A percentile compares a stretch with the other conserved stretches of the same genome.
Evolutionary conservation across 2,797 vertebrate genomes (phyloP).

Genomic region (Thaleichthys pacificus): DNA sequence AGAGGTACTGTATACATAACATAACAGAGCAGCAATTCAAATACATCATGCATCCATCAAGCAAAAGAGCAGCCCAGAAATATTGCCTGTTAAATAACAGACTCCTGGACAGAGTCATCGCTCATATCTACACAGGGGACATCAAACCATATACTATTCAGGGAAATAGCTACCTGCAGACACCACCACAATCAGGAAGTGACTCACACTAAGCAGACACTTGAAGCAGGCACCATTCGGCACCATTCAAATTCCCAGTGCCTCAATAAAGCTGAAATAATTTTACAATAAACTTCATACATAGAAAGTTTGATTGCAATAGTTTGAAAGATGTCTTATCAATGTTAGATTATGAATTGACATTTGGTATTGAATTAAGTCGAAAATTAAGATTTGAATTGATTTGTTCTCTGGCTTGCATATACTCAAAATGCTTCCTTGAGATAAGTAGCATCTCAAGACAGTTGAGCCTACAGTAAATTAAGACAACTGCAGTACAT

Average conservation of each 20-base stretch:
- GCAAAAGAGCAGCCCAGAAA: conserved; percentile 46
- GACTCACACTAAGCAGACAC: conserved; percentile 30
- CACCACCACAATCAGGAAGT: conserved; percentile 27
- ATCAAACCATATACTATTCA: no score
- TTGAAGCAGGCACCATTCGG: conserved; percentile 20
- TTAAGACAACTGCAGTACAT: no score
- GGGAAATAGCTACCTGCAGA: conserved; percentile 33
- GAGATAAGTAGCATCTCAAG: no score
- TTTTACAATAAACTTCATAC: no score
- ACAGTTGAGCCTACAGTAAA: background rate
- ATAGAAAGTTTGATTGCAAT: no score
- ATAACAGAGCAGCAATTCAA: conserved; percentile 48
- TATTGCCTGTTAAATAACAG: conserved; percentile 59
- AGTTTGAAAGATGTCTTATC: no score
- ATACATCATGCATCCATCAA: conserved; percentile 60
- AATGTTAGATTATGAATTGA: no score
- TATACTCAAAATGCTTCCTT: no score
- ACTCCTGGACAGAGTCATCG: conserved; percentile 61
- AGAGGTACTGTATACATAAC: conserved; percentile 40
- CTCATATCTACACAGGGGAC: conserved; percentile 52
- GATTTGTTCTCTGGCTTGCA: no score
- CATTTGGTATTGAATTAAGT: no score
- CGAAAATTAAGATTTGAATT: no score
- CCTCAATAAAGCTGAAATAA: background rate
- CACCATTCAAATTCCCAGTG: background rate